phyloP scores from a whole-genome alignment of 37 sponge, comb jelly and placozoan genomes.

The Hexactinellida sp. region DNA sequence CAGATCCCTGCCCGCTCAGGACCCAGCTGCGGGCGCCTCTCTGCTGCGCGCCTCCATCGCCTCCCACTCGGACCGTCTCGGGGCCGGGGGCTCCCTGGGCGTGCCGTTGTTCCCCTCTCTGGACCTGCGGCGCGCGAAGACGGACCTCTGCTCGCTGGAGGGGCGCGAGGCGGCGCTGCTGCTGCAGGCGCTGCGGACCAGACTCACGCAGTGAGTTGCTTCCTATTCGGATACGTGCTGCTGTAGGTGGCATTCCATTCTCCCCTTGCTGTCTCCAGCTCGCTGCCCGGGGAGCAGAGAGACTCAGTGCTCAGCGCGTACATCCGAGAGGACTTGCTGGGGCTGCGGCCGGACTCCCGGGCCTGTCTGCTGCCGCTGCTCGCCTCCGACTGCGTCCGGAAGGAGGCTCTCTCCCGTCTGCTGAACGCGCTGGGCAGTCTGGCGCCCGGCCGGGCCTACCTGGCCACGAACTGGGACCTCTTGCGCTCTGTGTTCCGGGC shows the following conservation, averaged over 20 bases:
- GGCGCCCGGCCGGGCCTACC: constrained; percentile 16
- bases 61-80: constrained; percentile 7
- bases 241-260: too few species aligned
- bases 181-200: constrained; percentile 32
- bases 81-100: background rate
- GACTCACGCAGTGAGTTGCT: constrained; percentile 33
- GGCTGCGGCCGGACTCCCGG: background rate
- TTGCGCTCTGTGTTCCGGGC: constrained; percentile 8
- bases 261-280: too few species aligned
- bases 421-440: constrained; percentile 41
- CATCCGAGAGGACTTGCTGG: constrained; percentile 49
- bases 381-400: background rate
- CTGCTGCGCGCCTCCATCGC: constrained; percentile 43
- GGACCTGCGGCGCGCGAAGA: constrained; percentile 22
- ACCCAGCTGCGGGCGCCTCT: constrained; percentile 19
- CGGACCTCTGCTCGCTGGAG: background rate
- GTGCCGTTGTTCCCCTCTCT: constrained; percentile 18
- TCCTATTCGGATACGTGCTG: too few species aligned
- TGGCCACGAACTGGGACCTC: constrained; percentile 20
- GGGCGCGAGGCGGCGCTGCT: constrained; percentile 17
- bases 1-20: background rate
- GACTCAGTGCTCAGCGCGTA: constrained; percentile 23
- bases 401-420: background rate
- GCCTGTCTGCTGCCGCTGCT: background rate
- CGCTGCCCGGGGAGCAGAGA: constrained; percentile 42